Percentiles rank a stretch among this genome's conserved stretches.
Evolutionary conservation across 1,140 invertebrate species (phyloP).

Genomic region (Arctopsyche grandis): DNA sequence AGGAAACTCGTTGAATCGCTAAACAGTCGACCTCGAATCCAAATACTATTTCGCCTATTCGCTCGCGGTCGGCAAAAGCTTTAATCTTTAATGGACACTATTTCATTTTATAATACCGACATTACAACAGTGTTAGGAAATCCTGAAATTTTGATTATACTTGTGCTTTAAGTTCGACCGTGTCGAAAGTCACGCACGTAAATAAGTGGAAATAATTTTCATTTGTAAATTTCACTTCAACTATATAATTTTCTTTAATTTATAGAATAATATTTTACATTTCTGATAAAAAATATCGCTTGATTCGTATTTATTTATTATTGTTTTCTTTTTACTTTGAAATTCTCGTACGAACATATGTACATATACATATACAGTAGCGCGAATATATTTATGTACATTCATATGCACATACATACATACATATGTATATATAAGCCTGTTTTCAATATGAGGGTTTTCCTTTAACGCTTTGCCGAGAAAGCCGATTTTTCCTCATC

Average conservation of each 20-base stretch:
- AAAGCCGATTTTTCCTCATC: conserved; percentile 35
- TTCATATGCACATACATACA: too few relatives aligned
- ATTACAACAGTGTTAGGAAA: neutral
- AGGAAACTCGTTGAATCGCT: too few relatives aligned
- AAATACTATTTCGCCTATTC: neutral
- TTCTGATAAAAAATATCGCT: too few relatives aligned
- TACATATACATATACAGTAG: too few relatives aligned
- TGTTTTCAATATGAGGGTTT: conserved; percentile 19
- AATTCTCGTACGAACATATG: too few relatives aligned
- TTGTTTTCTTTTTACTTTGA: too few relatives aligned
- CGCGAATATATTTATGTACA: too few relatives aligned
- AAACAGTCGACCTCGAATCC: too few relatives aligned
- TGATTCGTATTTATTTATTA: too few relatives aligned
- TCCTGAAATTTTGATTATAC: too few relatives aligned
- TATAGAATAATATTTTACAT: too few relatives aligned
- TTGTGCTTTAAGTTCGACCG: neutral
- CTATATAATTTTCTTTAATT: too few relatives aligned
- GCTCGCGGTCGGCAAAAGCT: neutral
- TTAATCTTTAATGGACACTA: conserved; percentile 14
- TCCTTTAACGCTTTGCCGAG: conserved; percentile 6
- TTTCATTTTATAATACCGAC: conserved; percentile 24
- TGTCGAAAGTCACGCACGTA: neutral
- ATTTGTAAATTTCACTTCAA: neutral
- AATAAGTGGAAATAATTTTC: neutral
- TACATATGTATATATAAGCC: neutral